phyloP scores from a whole-genome alignment of 2,797 vertebrate species.

The Taenioides sp. region DNA sequence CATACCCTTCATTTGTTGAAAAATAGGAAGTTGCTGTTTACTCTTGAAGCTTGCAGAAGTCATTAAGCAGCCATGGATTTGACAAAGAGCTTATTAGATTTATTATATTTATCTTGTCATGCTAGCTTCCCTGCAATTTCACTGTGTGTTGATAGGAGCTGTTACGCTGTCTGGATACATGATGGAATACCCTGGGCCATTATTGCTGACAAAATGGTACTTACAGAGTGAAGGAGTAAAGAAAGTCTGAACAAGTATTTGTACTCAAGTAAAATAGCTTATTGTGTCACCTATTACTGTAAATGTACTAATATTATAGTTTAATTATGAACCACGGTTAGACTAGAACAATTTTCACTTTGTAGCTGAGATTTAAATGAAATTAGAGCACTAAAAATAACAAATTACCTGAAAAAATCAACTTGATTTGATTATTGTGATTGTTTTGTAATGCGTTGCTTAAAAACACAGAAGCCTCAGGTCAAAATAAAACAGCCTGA shows the following conservation, averaged over 20 bases:
- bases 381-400: not conserved
- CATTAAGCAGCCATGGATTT: conserved; percentile 43
- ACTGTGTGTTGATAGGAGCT: conserved; percentile 27
- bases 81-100: conserved; percentile 45
- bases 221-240: not conserved
- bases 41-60: conserved; percentile 39
- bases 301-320: not conserved
- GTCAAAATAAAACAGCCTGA: conserved; percentile 3
- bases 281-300: not conserved
- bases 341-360: not conserved
- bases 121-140: conserved; percentile 38
- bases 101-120: conserved; percentile 48
- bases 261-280: not conserved
- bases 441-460: not conserved
- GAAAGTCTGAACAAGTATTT: not conserved
- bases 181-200: conserved; percentile 33
- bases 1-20: conserved; percentile 37
- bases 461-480: not conserved
- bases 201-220: conserved; percentile 33
- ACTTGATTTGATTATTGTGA: not conserved
- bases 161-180: conserved; percentile 28
- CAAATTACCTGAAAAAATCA: not conserved
- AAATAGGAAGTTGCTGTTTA: conserved; percentile 49
- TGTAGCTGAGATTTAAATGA: not conserved
- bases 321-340: not conserved